phyloP scores from a whole-genome alignment of 2,797 vertebrate species.

The Poecilia gillii region DNA sequence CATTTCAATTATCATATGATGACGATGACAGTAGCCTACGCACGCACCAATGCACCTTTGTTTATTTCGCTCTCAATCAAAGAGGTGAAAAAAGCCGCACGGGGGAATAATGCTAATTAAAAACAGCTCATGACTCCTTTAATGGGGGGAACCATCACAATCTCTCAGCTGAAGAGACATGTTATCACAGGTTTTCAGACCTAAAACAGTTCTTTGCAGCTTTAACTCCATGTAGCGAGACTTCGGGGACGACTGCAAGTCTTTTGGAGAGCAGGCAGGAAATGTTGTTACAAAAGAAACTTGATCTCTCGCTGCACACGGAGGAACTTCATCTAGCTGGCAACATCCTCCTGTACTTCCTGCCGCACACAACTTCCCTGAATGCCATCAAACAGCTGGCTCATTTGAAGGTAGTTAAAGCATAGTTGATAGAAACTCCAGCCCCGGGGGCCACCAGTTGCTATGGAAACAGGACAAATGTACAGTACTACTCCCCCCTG shows the following conservation, averaged over 20 bases:
- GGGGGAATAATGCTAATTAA: conserved; percentile 72
- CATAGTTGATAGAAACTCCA: conserved; percentile 71
- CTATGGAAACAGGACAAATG: conserved; percentile 82
- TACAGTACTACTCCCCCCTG: conserved; percentile 41
- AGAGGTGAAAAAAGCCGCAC: conserved; percentile 60
- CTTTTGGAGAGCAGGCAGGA: conserved; percentile 37
- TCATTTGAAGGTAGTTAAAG: conserved; percentile 70
- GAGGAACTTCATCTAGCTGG: conserved; percentile 13
- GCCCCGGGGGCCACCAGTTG: conserved; percentile 75
- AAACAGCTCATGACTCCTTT: conserved; percentile 58
- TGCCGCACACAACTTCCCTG: conserved; percentile 40
- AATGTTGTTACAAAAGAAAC: conserved; percentile 48
- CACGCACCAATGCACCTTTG: conserved; percentile 46
- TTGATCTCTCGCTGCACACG: conserved; percentile 41
- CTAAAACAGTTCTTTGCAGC: conserved; percentile 3
- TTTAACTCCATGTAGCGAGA: conserved; percentile 11
- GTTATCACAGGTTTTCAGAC: conserved; percentile 9
- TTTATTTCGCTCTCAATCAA: conserved; percentile 67
- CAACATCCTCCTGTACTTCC: conserved; percentile 31
- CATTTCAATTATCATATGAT: conserved; percentile 76
- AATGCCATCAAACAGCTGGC: conserved; percentile 60
- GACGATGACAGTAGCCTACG: conserved; percentile 70
- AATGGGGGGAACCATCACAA: conserved; percentile 47
- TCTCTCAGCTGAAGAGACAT: conserved; percentile 13
- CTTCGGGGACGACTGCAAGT: conserved; percentile 19